Percentiles rank a stretch among this genome's conserved stretches.
phyloP scores from a whole-genome alignment of 2,888 invertebrate species.

The Pachliopta kotzebuea region DNA sequence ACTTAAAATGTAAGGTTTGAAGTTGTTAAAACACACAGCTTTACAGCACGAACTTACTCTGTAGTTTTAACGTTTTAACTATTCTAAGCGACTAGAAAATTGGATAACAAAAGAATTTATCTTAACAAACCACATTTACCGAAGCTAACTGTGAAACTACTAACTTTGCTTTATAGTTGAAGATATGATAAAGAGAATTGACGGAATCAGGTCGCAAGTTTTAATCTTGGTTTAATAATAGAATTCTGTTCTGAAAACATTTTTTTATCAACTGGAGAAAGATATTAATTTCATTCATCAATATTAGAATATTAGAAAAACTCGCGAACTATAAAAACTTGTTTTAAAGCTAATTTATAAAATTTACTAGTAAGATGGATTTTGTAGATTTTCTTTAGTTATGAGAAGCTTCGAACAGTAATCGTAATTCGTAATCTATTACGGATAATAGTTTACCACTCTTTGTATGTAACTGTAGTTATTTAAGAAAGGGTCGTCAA shows the following conservation, averaged over 20 bases:
- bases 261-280: conserved; percentile 1
- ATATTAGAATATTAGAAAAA: not conserved
- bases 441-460: too few relatives aligned
- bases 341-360: too few relatives aligned
- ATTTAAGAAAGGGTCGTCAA: conserved; percentile 15
- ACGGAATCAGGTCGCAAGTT: conserved; percentile 18
- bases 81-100: too few relatives aligned
- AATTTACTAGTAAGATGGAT: too few relatives aligned
- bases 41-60: too few relatives aligned
- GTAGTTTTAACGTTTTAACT: too few relatives aligned
- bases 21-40: too few relatives aligned
- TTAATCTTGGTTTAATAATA: conserved; percentile 12
- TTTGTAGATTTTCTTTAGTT: too few relatives aligned
- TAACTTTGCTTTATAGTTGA: not conserved
- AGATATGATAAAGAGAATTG: conserved; percentile 7
- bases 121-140: not conserved
- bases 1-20: too few relatives aligned
- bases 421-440: too few relatives aligned
- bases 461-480: conserved; percentile 6
- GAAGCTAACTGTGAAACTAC: not conserved
- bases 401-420: too few relatives aligned
- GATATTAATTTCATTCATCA: not conserved
- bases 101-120: not conserved
- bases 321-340: not conserved
- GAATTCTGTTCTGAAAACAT: not conserved